Percentiles rank a stretch among this genome's conserved stretches.
Evolutionary conservation across 92 coral and sea anemone species (phyloP).

Genomic region (Muricea muricata): DNA sequence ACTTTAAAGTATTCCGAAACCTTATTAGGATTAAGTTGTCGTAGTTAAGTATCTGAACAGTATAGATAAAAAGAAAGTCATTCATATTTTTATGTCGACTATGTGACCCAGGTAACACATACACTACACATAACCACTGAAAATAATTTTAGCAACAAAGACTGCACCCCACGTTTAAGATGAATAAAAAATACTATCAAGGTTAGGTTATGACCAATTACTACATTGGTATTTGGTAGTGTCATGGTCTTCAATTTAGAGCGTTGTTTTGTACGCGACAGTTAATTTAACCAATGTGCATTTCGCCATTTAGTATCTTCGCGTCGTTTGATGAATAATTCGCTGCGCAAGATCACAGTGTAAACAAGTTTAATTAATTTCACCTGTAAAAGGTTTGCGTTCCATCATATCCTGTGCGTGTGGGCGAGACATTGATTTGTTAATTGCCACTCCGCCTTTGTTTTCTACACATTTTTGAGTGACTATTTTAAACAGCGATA

Average conservation of each 20-base stretch:
- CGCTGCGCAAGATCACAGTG: neutral
- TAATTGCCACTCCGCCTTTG: conserved; percentile 34
- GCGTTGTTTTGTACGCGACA: neutral
- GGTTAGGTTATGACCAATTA: neutral
- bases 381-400: conserved; percentile 16
- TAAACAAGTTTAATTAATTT: conserved; percentile 33
- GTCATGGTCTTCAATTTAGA: no score
- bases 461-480: neutral
- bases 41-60: no score
- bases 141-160: no score
- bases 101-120: no score
- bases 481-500: neutral
- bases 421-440: conserved; percentile 37
- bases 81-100: no score
- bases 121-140: no score
- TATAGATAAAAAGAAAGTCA: no score
- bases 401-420: conserved; percentile 5
- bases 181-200: no score
- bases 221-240: neutral
- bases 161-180: no score
- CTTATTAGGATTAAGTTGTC: neutral
- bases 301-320: neutral
- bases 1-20: neutral
- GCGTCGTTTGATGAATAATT: neutral
- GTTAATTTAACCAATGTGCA: neutral